Evolutionary conservation across 2,797 vertebrate genomes (phyloP), one percentile per base, ranked within the genome.

Genomic region (Serranus cabrilla): DNA sequence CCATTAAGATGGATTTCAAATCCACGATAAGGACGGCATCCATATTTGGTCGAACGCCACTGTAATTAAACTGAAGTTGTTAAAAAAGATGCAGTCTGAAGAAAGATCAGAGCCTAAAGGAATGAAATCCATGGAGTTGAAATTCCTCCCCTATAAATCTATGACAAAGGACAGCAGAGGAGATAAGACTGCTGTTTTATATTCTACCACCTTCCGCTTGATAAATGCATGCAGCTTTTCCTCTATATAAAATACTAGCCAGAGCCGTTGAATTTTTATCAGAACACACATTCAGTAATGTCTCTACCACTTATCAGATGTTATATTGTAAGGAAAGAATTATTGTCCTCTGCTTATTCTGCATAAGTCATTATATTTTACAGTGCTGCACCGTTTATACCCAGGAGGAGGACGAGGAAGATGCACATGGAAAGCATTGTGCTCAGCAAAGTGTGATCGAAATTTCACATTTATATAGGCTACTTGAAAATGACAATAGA

Each of bases 121-220:
- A 78, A 80, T 65, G 60, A 88, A 90, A 87, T 90, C 83, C 51
- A 78, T 77, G 79, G 60, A 78, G 76, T 82, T 83, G 71, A 87
- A 82, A 88, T 90, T 91, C 81, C 80, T 76, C 45, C 64, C 37
- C 87, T 90, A 80, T 92, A 92, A 94, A 90, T 91, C 87, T 91
- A 55, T 85, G 77, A 87, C 85, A 82, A 84, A 90, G 80, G 83
- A 84, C 59, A 74, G 79, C 85, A 71, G 79, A 78, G 27, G 25
- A 90, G 90, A 94, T 93, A 90, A 88, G 87, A 80, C 54, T 68
- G 57, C 87, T 85, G 85, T 79, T 88, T 94, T 92, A 87, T 90
- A 92, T 95, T 94, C 83, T 84, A 66, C 90, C 72, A 72, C 73
- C 81, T 76, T 91, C 82, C 81, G 39, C 68, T 84, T 94, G 90